Base-by-base conservation (phyloP, 2,797 vertebrate genomes). In the Setipinna tenuifilis region DNA sequence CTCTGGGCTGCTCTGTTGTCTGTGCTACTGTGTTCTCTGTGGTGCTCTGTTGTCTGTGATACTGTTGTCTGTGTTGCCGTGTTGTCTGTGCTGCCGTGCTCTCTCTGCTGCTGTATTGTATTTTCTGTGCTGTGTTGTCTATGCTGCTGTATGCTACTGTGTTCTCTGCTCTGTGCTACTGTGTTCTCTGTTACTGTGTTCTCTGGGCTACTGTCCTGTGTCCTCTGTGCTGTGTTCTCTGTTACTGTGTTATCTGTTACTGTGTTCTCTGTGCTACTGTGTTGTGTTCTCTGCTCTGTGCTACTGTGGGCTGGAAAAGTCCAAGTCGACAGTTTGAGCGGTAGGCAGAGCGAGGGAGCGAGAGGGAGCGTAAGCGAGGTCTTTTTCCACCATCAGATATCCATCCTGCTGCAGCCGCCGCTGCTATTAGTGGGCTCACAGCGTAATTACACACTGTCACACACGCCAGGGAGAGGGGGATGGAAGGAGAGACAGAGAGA, bases 381-480 rank as follows among this genome's bases (percentile, higher is more conserved):
- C 35, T 82, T 84, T 89, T 90, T 91, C 88, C 88, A 84, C 59
- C 61, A 61, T 82, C 61, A 83, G 81, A 86, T 81, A 9, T 87
- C 85, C 85, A 68, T 62, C 75, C 71, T 87, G 85, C 82, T 88
- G 81, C 84, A 9, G 65, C 28, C 80, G 75, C 84, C 83, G 88
- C 84, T 91, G 93, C 93, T 93, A 92, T 92, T 92, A 92, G 90
- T 93, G 94, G 89, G 84, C 83, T 93, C 90, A 89, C 90, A 90
- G 90, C 65, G 85, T 94, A 94, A 95, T 95, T 94, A 95, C 75
- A 93, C 90, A 87, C 89, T 89, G 87, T 90, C 87, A 88, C 82
- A 88, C 75, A 82, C 88, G 86, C 88, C 89, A 88, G 82, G 78
- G 82, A 87, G 82, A 82, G 23, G 57, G 85, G 87, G 44, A 85